A percentile compares a stretch with the other conserved stretches of the same genome.
phyloP scores from a whole-genome alignment of 1,140 invertebrate species.

The Drosophila pachea region DNA sequence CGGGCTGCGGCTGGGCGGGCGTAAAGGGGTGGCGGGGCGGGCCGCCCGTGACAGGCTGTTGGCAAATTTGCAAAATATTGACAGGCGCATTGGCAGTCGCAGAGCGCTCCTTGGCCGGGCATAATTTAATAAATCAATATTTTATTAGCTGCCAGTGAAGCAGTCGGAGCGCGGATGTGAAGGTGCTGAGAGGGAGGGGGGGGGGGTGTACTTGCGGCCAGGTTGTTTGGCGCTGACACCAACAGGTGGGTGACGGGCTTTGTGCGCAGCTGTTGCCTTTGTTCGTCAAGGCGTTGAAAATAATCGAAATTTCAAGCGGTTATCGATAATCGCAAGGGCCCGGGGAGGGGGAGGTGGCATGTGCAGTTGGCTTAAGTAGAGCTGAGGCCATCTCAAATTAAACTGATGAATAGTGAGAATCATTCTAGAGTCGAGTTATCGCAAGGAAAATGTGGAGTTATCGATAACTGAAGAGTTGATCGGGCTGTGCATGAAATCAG shows the following conservation, averaged over 20 bases:
- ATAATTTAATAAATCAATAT: conserved; percentile 75
- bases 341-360: no score
- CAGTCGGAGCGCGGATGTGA: neutral
- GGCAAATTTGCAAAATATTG: conserved; percentile 73
- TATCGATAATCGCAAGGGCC: neutral
- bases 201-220: neutral
- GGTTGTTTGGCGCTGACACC: neutral
- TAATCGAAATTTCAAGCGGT: neutral
- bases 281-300: neutral
- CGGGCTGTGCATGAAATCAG: no score
- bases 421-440: no score
- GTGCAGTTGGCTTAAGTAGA: no score
- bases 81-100: conserved; percentile 44
- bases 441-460: no score
- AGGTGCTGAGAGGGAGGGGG: neutral
- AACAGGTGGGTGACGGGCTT: conserved; percentile 38
- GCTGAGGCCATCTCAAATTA: no score
- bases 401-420: no score
- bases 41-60: conserved; percentile 26
- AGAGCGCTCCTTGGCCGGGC: conserved; percentile 30
- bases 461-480: no score
- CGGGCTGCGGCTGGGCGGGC: neutral
- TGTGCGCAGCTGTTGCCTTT: conserved; percentile 26
- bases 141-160: conserved; percentile 57
- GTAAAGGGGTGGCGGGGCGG: neutral